Base-by-base conservation (phyloP, 2,888 invertebrate genomes). In the Drosophila anomalipes region DNA sequence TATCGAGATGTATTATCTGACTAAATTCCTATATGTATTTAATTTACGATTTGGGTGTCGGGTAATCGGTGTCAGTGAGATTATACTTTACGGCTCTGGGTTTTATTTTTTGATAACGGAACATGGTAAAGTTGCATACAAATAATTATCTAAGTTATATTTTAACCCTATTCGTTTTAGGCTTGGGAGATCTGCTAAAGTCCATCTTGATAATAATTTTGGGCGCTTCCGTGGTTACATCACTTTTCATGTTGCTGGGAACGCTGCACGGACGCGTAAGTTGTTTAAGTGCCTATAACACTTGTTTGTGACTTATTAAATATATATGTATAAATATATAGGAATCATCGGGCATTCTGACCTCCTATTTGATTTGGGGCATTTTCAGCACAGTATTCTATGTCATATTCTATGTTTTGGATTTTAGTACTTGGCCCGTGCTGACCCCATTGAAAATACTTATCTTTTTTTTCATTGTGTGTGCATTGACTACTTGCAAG, bases 301-400 rank as follows among this genome's bases (percentile, higher is more conserved):
- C 47, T 26, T 7, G 9, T 16, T 4, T 47, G 16, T 26, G 16
- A 47, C 16, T 47, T 2, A 53, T 9, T n/a, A 10, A n/a, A n/a
- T 33, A 33, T 22, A 16, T 16, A 33, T n/a, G 19, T 51, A 16
- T 28, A n/a, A 19, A 9, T 16, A 3, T 37, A 6, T 19, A 79
- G 83, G 83, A 79, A 82, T 79, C 80, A 16, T 62, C 79, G 26
- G 79, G 80, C 28, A 59, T 79, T 26, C 28, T 79, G 10, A 79
- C 79, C 26, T 56, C 80, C 2, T 82, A 79, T 57, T 47, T 79
- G 10, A 66, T 79, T 30, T 79, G 83, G 83, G 64, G 70, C 22
- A 19, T 58, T 16, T 70, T 74, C 6, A 61, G 57, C 6, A 67
- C 66, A 2, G 35, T 49, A 10, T 74, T 70, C 30, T 4, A 67